These are phyloP conservation scores for Polypterus bichir DNA, from an alignment of 2,113 vertebrate genomes.

Conservation along the genomic window DNA sequence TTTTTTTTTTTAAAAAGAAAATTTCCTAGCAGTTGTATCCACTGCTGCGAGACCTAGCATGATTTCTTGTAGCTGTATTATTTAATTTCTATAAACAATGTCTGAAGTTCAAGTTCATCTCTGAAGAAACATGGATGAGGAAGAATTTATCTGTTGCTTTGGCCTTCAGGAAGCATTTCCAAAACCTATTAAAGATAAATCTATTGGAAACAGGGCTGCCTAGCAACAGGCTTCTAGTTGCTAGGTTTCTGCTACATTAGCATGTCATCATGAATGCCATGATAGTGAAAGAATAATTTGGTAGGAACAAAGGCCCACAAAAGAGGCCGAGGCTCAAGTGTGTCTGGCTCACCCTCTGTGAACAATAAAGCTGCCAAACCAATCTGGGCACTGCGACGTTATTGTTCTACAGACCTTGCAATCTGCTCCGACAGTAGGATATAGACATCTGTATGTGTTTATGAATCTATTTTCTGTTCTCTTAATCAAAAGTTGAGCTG, in stretches of 20 bases:
- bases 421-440: slow-evolving; percentile 67
- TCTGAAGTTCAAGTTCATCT: too few species aligned
- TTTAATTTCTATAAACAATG: too few species aligned
- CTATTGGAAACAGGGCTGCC: slow-evolving; percentile 65
- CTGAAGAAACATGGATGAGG: background rate
- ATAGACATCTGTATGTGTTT: too few species aligned
- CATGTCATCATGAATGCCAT: slow-evolving; percentile 78
- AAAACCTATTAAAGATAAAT: slow-evolving; percentile 45
- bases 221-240: slow-evolving; percentile 76
- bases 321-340: slow-evolving; percentile 65
- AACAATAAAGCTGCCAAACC: slow-evolving; percentile 82
- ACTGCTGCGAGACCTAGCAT: too few species aligned
- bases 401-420: slow-evolving; percentile 68
- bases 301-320: slow-evolving; percentile 72
- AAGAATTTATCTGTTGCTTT: slow-evolving; percentile 10
- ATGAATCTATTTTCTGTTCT: too few species aligned
- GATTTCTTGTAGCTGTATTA: too few species aligned
- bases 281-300: slow-evolving; percentile 78
- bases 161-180: slow-evolving; percentile 34
- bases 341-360: slow-evolving; percentile 70
- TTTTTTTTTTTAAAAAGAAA: too few species aligned
- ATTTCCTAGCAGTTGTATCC: too few species aligned
- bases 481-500: slow-evolving; percentile 45
- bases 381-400: slow-evolving; percentile 74
- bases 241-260: slow-evolving; percentile 82